These are phyloP conservation scores for Resseliella maxima DNA, from an alignment of 2,888 invertebrate species.

Conservation along the genomic window DNA sequence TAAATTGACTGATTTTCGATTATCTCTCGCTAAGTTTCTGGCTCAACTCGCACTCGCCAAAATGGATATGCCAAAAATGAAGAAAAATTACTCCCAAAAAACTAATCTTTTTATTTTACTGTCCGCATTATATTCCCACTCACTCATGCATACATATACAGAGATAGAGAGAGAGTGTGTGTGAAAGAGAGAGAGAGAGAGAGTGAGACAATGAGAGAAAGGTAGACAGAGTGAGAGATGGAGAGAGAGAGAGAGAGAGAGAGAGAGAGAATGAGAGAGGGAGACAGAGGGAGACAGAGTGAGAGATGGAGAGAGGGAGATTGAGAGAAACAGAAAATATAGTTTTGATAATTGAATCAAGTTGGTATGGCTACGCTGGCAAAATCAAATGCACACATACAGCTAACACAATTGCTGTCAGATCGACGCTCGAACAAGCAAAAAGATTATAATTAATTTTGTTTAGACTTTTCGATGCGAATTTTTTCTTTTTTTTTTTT, in stretches of 20 bases:
- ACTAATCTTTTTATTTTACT: neutral
- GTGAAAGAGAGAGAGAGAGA: neutral
- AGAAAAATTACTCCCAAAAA: neutral
- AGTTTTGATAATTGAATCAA: slow-evolving; percentile 28
- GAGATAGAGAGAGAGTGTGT: neutral
- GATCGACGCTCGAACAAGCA: neutral
- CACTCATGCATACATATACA: too few species aligned
- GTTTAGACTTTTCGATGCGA: neutral
- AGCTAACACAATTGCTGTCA: neutral
- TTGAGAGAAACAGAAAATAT: too few species aligned
- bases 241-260: neutral
- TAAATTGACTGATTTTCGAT: slow-evolving; percentile 51
- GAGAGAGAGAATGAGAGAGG: too few species aligned
- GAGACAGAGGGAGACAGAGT: neutral
- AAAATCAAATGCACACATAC: neutral
- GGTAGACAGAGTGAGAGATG: too few species aligned
- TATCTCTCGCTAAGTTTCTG: slow-evolving; percentile 31
- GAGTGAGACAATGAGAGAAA: neutral
- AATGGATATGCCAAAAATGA: neutral
- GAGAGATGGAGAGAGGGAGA: too few species aligned
- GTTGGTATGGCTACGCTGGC: neutral
- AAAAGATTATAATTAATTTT: slow-evolving; percentile 14
- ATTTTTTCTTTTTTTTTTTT: neutral
- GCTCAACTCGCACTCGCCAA: neutral
- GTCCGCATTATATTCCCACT: neutral